A percentile compares a stretch with the other conserved stretches of the same genome.
Conservation (phyloP, 2,797 vertebrate species). For the Phalloptychus januarius region DNA sequence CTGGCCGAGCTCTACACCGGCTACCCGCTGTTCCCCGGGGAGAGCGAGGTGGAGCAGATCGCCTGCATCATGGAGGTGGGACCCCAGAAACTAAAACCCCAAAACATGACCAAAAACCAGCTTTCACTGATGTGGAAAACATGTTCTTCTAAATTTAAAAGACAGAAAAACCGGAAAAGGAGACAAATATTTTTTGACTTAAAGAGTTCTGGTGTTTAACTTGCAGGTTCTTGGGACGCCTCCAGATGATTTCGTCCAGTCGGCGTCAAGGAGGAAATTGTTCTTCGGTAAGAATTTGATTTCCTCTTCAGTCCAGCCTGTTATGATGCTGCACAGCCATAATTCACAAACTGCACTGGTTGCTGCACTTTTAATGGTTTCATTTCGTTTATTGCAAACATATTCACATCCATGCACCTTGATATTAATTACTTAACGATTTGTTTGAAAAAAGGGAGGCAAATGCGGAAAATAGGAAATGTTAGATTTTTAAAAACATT, state of each 20-base stretch:
- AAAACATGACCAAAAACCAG: too few relatives aligned
- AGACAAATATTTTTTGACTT: background rate
- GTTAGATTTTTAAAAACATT: too few relatives aligned
- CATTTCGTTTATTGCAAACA: background rate
- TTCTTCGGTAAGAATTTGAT: conserved; percentile 89
- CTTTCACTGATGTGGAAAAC: background rate
- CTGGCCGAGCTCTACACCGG: conserved; percentile 91
- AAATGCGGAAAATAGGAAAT: too few relatives aligned
- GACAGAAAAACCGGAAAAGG: background rate
- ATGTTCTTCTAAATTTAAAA: background rate
- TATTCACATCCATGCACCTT: too few relatives aligned
- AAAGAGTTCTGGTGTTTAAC: conserved; percentile 9
- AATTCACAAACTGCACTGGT: background rate
- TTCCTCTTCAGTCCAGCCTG: background rate
- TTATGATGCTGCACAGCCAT: background rate
- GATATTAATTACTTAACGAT: too few relatives aligned
- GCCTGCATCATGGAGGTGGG: conserved; percentile 96
- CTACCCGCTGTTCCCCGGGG: conserved; percentile 90
- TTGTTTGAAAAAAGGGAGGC: too few relatives aligned
- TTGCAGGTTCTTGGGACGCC: conserved; percentile 91
- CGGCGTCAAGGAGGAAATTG: conserved; percentile 84
- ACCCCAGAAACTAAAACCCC: background rate
- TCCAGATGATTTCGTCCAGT: conserved; percentile 89
- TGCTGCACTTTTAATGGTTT: background rate
- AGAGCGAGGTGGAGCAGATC: conserved; percentile 93